Conservation (phyloP, 2,113 vertebrate genomes). For the Anser brachyrhynchus region DNA sequence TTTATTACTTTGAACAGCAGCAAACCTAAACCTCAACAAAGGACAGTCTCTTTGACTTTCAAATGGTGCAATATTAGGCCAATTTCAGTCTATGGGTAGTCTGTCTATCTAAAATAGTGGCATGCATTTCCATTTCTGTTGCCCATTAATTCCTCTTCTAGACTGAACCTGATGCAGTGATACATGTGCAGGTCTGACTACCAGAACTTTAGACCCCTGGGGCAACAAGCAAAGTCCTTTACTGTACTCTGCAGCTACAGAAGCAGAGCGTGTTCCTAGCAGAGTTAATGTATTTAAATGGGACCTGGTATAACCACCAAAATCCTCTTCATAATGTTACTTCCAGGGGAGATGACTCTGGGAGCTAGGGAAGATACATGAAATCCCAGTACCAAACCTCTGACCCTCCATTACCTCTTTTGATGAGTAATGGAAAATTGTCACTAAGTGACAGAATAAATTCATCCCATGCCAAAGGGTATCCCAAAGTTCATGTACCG, state of each 20-base stretch:
- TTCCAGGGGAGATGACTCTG: neutral
- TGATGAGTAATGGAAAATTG: neutral
- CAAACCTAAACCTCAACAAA: neutral
- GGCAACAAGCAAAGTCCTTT: neutral
- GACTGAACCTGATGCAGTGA: neutral
- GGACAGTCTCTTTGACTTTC: neutral
- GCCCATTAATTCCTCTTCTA: neutral
- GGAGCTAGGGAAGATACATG: neutral
- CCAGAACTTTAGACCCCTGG: neutral
- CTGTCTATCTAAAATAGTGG: neutral
- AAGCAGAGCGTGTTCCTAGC: neutral
- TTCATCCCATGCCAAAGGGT: neutral
- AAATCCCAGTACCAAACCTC: neutral
- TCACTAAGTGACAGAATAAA: neutral
- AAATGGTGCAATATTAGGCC: neutral
- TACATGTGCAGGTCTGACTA: neutral
- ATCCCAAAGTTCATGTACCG: neutral
- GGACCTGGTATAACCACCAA: neutral
- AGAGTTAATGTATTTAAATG: neutral
- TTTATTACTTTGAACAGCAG: neutral
- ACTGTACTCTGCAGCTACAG: neutral
- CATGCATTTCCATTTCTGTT: neutral
- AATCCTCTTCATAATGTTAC: neutral
- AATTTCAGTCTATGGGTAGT: neutral
- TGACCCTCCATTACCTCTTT: neutral